Evolutionary conservation across 2,113 vertebrate species (phyloP).

Genomic region (Brachypodius melanocephalos): DNA sequence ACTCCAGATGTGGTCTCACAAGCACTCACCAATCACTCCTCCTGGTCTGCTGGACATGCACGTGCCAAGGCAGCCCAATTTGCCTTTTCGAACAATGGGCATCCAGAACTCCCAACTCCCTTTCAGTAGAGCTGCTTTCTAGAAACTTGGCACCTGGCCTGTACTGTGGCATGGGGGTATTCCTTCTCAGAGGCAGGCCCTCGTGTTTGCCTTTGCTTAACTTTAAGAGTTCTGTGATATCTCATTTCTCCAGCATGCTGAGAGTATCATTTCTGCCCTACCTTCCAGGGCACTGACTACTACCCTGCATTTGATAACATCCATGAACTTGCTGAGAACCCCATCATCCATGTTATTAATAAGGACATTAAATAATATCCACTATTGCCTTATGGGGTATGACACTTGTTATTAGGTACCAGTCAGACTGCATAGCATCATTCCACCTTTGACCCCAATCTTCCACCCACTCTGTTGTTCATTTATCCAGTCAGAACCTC

Average conservation of each 20-base stretch:
- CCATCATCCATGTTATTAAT: background rate
- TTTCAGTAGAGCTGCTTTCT: background rate
- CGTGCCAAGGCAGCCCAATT: background rate
- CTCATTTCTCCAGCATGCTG: background rate
- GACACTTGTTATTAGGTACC: background rate
- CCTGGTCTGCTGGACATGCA: background rate
- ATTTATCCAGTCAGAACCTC: background rate
- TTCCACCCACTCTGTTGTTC: background rate
- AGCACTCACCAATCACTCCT: background rate
- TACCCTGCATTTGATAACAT: background rate
- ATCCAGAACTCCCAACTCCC: background rate
- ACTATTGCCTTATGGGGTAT: background rate
- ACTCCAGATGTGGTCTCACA: background rate
- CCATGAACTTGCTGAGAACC: background rate
- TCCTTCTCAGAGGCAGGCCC: background rate
- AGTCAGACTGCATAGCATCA: background rate
- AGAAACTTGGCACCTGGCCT: background rate
- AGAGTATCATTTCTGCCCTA: background rate
- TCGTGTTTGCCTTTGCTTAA: background rate
- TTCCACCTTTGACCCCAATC: background rate
- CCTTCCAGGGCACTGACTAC: background rate
- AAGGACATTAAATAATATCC: background rate
- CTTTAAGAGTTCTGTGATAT: background rate
- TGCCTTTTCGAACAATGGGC: background rate
- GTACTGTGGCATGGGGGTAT: background rate